These are phyloP conservation scores for Actinernus sp. DNA, from an alignment of 92 coral and sea anemone genomes.

Conservation along the genomic window DNA sequence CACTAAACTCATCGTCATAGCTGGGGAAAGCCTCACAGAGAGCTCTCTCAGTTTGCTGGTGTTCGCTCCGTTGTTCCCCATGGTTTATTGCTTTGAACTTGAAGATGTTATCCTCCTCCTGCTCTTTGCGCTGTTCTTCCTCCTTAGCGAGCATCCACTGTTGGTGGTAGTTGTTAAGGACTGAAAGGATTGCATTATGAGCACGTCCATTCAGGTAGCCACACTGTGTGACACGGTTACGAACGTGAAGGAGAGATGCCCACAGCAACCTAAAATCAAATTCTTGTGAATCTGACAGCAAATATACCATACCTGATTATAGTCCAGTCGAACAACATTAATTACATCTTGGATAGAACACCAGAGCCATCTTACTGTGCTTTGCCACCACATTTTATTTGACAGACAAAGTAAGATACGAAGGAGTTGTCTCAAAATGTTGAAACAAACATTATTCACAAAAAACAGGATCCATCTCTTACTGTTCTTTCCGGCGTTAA, in stretches of 20 bases:
- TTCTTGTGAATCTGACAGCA: not conserved
- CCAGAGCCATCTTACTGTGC: no score
- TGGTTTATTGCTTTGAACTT: slow-evolving; percentile 71
- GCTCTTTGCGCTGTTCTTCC: slow-evolving; percentile 66
- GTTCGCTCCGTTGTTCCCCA: slow-evolving; percentile 59
- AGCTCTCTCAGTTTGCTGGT: slow-evolving; percentile 61
- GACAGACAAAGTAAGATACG: no score
- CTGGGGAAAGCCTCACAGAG: slow-evolving; percentile 78
- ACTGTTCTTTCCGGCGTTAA: no score
- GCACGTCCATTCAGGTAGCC: slow-evolving; percentile 54
- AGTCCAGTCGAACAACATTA: no score
- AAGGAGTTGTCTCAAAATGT: no score
- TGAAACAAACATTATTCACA: no score
- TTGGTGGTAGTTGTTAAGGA: slow-evolving; percentile 49
- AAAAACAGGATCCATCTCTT: no score
- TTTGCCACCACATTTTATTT: no score
- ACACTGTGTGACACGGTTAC: slow-evolving; percentile 48
- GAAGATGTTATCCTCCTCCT: slow-evolving; percentile 86
- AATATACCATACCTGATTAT: no score
- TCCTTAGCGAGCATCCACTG: slow-evolving; percentile 77
- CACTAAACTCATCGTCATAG: slow-evolving; percentile 83
- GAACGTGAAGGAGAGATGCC: slow-evolving; percentile 66
- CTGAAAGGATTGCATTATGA: slow-evolving; percentile 22
- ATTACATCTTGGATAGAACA: no score
- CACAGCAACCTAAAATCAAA: slow-evolving; percentile 43